Evolutionary conservation across 1,140 invertebrate species (phyloP).

Genomic region (Macrotrachela quadricornifera): DNA sequence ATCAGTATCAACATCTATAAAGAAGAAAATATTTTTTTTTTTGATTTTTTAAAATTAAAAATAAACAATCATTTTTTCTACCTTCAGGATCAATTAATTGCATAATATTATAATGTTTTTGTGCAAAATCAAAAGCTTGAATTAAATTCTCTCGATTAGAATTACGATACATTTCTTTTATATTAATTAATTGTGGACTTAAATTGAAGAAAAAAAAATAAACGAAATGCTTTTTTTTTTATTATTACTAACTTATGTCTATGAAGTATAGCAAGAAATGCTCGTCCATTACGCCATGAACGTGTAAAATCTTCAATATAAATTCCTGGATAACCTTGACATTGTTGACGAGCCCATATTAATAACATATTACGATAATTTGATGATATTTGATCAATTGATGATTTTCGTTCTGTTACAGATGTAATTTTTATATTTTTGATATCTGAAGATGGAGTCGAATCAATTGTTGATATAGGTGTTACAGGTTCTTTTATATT

Average conservation of each 20-base stretch:
- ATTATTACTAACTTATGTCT: constrained; percentile 48
- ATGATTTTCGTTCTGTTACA: too few species aligned
- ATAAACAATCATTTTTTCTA: constrained; percentile 21
- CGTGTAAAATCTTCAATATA: constrained; percentile 79
- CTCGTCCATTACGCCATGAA: constrained; percentile 89
- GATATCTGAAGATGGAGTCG: too few species aligned
- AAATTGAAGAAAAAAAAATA: constrained; percentile 14
- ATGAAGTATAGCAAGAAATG: constrained; percentile 93
- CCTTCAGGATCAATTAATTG: constrained; percentile 90
- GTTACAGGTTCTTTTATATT: too few species aligned
- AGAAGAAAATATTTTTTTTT: background rate
- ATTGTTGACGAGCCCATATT: too few species aligned
- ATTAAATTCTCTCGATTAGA: constrained; percentile 74
- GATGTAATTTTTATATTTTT: too few species aligned
- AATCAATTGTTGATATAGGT: too few species aligned
- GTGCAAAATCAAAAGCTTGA: constrained; percentile 77
- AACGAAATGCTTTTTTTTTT: background rate
- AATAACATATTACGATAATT: too few species aligned
- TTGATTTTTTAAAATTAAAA: too few species aligned
- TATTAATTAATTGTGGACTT: constrained; percentile 85
- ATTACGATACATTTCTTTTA: constrained; percentile 47
- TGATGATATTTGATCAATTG: too few species aligned
- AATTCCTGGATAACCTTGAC: constrained; percentile 76
- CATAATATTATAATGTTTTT: constrained; percentile 90
- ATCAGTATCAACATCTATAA: constrained; percentile 82